These are phyloP conservation scores for Rhineura floridana DNA, from an alignment of 2,113 vertebrate species.

Conservation along the genomic window DNA sequence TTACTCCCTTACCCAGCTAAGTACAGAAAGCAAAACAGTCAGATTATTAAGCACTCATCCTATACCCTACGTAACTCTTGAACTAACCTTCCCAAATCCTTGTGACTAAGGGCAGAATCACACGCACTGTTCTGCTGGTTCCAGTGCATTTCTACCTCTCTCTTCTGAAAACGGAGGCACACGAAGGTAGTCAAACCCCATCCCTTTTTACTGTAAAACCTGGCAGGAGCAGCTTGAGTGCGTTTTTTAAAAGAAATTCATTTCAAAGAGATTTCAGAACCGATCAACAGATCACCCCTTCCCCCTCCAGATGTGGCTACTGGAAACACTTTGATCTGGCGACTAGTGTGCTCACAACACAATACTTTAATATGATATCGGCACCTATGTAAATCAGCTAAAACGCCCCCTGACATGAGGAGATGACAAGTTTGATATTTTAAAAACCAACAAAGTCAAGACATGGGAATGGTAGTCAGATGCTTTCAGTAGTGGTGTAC, in stretches of 20 bases:
- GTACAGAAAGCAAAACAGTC: neutral
- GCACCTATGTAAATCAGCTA: neutral
- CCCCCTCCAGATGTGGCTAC: no score
- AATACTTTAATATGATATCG: neutral
- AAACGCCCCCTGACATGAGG: neutral
- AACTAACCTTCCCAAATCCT: neutral
- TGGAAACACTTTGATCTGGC: no score
- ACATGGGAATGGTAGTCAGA: neutral
- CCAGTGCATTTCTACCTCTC: no score
- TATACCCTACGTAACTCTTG: neutral
- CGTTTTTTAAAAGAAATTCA: no score
- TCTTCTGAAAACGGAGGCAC: no score
- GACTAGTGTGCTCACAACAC: no score
- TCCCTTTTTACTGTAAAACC: no score
- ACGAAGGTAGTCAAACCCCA: no score
- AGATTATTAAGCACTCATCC: neutral
- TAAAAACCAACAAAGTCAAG: neutral
- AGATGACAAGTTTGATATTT: neutral
- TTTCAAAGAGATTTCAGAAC: no score
- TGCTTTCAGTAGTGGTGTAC: neutral
- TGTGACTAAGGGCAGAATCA: neutral
- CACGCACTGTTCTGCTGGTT: neutral
- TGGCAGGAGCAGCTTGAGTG: no score
- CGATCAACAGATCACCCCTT: no score
- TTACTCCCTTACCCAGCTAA: neutral